phyloP scores from a whole-genome alignment of 2,888 invertebrate genomes.

The Pasiphila rectangulata region DNA sequence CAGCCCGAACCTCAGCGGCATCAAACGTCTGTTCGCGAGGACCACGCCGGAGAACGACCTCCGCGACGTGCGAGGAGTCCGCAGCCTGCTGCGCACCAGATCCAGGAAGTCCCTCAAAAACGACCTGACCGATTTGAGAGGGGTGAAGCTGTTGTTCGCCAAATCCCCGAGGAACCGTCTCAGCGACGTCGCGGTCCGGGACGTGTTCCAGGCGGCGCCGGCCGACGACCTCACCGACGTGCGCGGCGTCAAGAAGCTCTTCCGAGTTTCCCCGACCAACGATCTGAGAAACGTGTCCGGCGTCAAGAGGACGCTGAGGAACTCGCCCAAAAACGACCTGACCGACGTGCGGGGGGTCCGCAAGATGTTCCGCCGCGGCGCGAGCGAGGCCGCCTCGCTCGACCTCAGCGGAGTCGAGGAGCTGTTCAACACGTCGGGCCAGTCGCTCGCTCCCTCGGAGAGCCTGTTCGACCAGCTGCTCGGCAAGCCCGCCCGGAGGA shows the following conservation, averaged over 20 bases:
- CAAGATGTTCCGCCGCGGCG: slow-evolving; percentile 42
- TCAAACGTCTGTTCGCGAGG: slow-evolving; percentile 50
- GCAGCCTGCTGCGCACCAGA: slow-evolving; percentile 43
- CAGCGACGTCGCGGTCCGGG: slow-evolving; percentile 47
- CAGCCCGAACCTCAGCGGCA: slow-evolving; percentile 49
- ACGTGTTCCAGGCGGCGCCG: slow-evolving; percentile 40
- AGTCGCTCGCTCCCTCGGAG: slow-evolving; percentile 38
- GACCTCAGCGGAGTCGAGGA: slow-evolving; percentile 65
- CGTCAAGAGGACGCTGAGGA: slow-evolving; percentile 45
- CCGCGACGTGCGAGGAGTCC: slow-evolving; percentile 49
- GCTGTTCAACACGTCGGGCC: slow-evolving; percentile 48
- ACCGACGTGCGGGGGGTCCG: slow-evolving; percentile 57
- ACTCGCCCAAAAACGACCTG: slow-evolving; percentile 56
- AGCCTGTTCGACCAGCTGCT: slow-evolving; percentile 51
- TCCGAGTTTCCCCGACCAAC: slow-evolving; percentile 49
- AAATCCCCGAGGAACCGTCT: slow-evolving; percentile 51
- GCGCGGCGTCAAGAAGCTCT: slow-evolving; percentile 57
- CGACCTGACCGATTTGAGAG: slow-evolving; percentile 61
- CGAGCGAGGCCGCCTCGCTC: slow-evolving; percentile 31
- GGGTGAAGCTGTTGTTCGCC: slow-evolving; percentile 61
- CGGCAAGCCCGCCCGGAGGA: slow-evolving; percentile 49
- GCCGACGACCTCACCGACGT: slow-evolving; percentile 53
- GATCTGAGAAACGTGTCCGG: slow-evolving; percentile 62
- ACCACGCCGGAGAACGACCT: slow-evolving; percentile 53
- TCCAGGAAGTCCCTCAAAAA: slow-evolving; percentile 52